Base-by-base conservation (phyloP, 2,797 vertebrate species). In the Phataginus tetradactyla region DNA sequence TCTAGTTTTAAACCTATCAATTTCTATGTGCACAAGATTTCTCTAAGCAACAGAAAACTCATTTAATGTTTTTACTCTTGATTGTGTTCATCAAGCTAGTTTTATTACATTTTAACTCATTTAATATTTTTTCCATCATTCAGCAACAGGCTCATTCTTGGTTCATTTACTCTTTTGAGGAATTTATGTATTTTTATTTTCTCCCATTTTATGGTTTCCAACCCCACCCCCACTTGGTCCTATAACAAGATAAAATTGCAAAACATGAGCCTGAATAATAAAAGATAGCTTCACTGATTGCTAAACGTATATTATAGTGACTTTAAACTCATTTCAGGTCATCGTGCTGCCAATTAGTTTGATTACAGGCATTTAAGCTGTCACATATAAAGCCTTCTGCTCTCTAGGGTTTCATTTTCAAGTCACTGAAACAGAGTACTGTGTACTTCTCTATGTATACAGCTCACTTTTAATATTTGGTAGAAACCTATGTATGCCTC, bases 281-380 rank as follows among this genome's bases (percentile, higher is more conserved):
- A 98, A 94, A 95, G 64, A 91, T 94, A 96, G 85, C 96, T 90
- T 97, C 96, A 86, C 91, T 98, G 97, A 98, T 98, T 98, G 93
- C 97, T 98, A 98, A 98, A 97, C 96, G 97, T 90, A 88, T 94
- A 97, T 98, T 98, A 96, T 95, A 97, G 75, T 97, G 94, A 96
- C 98, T 98, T 98, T 97, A 98, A 97, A 97, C 97, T 98, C 97
- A 97, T 98, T 98, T 98, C 83, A 96, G 97, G 98, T 98, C 97
- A 98, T 94, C 15, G 5, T 98, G n/a, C 87, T 94, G 94, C 96
- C 96, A 98, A 96, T 98, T 98, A 98, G 97, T 98, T 96, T 98
- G 98, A 98, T 98, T 98, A 97, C 92, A 96, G 93, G 98, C 95
- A 98, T 98, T 98, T 98, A 98, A 98, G 95, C 95, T 98, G 97